phyloP scores from a whole-genome alignment of 2,888 invertebrate species.

The Urechis unicinctus region DNA sequence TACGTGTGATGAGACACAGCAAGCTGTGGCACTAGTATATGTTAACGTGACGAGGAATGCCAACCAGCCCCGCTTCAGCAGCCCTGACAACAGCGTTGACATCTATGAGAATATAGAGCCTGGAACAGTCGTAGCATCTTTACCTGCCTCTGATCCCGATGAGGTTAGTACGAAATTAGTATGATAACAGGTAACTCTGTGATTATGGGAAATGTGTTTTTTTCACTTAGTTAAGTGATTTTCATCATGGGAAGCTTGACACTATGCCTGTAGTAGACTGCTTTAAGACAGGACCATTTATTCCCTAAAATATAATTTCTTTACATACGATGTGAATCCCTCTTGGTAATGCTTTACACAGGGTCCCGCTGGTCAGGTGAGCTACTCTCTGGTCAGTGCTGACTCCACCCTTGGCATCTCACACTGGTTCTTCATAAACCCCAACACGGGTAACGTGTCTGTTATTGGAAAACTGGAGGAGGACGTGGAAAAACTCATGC shows the following conservation, averaged over 20 bases:
- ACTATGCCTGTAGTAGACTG: too few relatives aligned
- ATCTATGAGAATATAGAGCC: conserved; percentile 28
- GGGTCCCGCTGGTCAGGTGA: conserved; percentile 32
- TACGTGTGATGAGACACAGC: conserved; percentile 21
- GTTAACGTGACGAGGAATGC: conserved; percentile 34
- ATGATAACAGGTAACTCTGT: not conserved
- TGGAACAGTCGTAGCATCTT: conserved; percentile 25
- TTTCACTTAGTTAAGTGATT: too few relatives aligned
- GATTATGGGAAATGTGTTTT: not conserved
- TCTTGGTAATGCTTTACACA: conserved; percentile 8
- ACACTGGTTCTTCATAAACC: conserved; percentile 75
- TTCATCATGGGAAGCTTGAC: too few relatives aligned
- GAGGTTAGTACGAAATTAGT: conserved; percentile 23
- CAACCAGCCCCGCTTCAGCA: conserved; percentile 26
- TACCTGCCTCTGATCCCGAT: conserved; percentile 38
- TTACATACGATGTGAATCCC: not conserved
- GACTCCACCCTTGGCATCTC: conserved; percentile 60
- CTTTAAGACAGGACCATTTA: too few relatives aligned
- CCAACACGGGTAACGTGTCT: conserved; percentile 63
- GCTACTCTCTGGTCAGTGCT: conserved; percentile 22
- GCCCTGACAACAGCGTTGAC: conserved; percentile 21
- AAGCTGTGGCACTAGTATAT: conserved; percentile 23
- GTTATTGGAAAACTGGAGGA: conserved; percentile 24
- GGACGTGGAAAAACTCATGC: conserved; percentile 16
- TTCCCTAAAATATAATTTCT: too few relatives aligned